phyloP scores from a whole-genome alignment of 2,888 invertebrate species.

The Charanyca ferruginea region DNA sequence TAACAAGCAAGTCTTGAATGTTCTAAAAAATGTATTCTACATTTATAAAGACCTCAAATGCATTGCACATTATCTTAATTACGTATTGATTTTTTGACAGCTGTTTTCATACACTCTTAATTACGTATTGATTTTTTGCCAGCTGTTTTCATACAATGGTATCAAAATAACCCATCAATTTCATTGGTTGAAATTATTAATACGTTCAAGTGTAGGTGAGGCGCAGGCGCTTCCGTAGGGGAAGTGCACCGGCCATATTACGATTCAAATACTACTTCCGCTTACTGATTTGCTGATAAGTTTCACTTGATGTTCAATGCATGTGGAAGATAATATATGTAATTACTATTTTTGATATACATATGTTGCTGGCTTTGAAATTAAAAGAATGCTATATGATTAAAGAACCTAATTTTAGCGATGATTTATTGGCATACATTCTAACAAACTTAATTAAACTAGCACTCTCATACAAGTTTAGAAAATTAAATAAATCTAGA shows the following conservation, averaged over 20 bases:
- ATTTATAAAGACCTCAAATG: background rate
- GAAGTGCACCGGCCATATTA: conserved; percentile 85
- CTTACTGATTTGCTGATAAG: conserved; percentile 63
- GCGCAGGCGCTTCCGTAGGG: conserved; percentile 82
- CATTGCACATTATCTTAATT: background rate
- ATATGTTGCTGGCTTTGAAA: conserved; percentile 18
- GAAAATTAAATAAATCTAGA: conserved; percentile 32
- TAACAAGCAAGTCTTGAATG: background rate
- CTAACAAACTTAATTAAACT: background rate
- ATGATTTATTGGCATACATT: background rate
- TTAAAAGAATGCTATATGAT: background rate
- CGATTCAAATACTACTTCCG: conserved; percentile 87
- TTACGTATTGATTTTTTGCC: conserved; percentile 34
- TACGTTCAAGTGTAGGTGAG: conserved; percentile 70
- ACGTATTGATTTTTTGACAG: conserved; percentile 24
- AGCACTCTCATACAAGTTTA: conserved; percentile 12
- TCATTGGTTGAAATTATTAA: conserved; percentile 59
- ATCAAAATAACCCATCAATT: conserved; percentile 44
- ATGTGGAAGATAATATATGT: conserved; percentile 39
- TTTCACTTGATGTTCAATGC: conserved; percentile 54
- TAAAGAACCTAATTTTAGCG: conserved; percentile 7
- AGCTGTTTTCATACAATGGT: conserved; percentile 25
- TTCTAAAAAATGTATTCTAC: background rate
- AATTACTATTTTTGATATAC: conserved; percentile 17
- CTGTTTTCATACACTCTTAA: conserved; percentile 34